Percentiles rank a stretch among this genome's conserved stretches.
Evolutionary conservation across 2,888 invertebrate genomes (phyloP).

Genomic region (Caenorhabditis sp.): DNA sequence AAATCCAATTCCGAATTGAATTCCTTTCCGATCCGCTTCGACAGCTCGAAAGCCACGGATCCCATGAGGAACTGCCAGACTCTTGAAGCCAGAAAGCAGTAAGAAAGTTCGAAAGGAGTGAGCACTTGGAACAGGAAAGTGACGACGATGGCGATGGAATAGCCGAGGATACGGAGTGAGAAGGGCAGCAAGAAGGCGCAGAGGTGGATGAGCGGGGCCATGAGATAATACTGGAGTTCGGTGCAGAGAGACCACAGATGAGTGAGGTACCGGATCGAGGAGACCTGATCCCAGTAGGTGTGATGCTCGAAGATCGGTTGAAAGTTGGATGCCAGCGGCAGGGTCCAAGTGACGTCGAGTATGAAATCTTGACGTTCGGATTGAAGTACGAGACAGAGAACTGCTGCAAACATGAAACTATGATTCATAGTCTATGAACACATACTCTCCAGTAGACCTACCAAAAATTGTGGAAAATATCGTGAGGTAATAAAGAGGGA

Average conservation of each 20-base stretch:
- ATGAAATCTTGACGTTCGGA: conserved; percentile 29
- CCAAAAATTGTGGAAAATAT: conserved; percentile 22
- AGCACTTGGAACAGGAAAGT: background rate
- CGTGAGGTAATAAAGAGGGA: conserved; percentile 46
- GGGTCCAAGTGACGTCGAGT: conserved; percentile 27
- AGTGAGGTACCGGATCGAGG: conserved; percentile 35
- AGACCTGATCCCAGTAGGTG: conserved; percentile 49
- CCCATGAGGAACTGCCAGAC: conserved; percentile 8
- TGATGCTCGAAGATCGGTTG: conserved; percentile 49
- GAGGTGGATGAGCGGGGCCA: conserved; percentile 44
- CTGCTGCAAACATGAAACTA: background rate
- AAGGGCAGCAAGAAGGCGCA: background rate
- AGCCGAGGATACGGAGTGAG: background rate
- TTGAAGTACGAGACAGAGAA: conserved; percentile 21
- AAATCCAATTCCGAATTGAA: too few relatives aligned
- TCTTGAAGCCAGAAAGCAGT: background rate
- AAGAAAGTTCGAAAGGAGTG: background rate
- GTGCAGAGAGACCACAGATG: conserved; percentile 56
- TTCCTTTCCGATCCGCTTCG: too few relatives aligned
- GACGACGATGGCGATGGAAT: background rate
- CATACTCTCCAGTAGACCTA: too few relatives aligned
- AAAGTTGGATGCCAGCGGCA: conserved; percentile 30
- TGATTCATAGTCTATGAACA: too few relatives aligned
- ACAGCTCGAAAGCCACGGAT: background rate
- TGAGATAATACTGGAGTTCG: conserved; percentile 58